Base-by-base conservation (phyloP, 2,797 vertebrate genomes). In the Cyprinella venusta region DNA sequence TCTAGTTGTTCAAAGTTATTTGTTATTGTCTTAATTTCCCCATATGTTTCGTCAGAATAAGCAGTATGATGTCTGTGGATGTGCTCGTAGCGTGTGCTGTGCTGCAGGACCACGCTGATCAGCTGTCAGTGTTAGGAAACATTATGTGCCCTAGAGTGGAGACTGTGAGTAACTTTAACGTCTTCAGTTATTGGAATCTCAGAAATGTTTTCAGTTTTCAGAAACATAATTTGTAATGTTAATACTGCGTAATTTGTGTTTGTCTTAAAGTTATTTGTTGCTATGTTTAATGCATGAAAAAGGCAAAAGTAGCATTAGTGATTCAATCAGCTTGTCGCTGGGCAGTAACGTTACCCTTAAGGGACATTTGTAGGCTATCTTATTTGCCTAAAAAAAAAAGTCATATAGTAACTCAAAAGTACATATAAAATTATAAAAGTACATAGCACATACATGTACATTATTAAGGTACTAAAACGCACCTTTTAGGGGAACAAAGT, bases 101-200 rank as follows among this genome's bases (percentile, higher is more conserved):
- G 79, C 92, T 97, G 88, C 94, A 95, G 85, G 94, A 90, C 54
- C 92, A 93, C 79, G 54, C 84, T 0, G 94, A 95, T 81, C 95
- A 96, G 81, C 94, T 97, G 10, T 86, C 90, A 40, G 92, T 97
- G 83, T 87, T 96, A 5, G 95, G 92, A 63, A 90, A 91, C 48
- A 93, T 95, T 87, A 94, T 93, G 87, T 68, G 65, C 10, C 36
- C 69, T 9, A 33, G 72, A 52, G 50, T 71, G 24, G 68, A 80
- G 13, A 78, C 42, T 83, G 87, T 88, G 68, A 74, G 81, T 87
- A 78, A 69, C 61, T 21, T 1, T 87, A 78, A 69, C 61, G 26
- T 1, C 7, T 56, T 8, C 45, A 1, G 6, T 19, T 56, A 36
- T 36, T 5, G 12, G 8, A 30, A 8, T 12, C 10, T n/a, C 6